phyloP scores from a whole-genome alignment of 92 coral and sea anemone species.

The Pocillopora meandrina region DNA sequence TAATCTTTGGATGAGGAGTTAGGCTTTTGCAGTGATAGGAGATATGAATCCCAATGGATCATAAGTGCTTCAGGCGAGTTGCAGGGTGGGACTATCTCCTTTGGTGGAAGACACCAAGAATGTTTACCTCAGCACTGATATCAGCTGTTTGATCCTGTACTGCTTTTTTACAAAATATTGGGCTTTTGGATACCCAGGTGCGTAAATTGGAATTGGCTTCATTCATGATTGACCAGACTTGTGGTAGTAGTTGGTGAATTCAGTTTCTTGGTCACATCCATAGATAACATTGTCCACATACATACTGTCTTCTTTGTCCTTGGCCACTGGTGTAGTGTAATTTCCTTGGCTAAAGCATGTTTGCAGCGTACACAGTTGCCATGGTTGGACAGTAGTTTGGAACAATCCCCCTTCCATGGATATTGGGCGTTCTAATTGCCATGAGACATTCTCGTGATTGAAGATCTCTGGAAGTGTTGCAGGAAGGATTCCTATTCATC shows the following conservation, averaged over 20 bases:
- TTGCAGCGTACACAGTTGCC: conserved; percentile 39
- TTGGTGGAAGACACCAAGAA: conserved; percentile 49
- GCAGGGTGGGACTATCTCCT: not conserved
- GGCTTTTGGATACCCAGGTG: conserved; percentile 60
- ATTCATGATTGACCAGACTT: conserved; percentile 50
- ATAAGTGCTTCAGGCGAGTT: too few species aligned
- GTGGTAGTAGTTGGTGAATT: conserved; percentile 4
- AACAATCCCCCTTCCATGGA: conserved; percentile 38
- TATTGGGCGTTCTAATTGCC: conserved; percentile 53
- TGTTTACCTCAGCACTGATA: conserved; percentile 37
- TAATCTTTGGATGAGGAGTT: conserved; percentile 61
- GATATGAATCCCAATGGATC: conserved; percentile 56
- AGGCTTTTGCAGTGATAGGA: conserved; percentile 45
- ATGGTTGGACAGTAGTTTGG: conserved; percentile 41
- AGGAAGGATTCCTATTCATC: conserved; percentile 20
- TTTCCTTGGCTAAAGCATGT: conserved; percentile 25
- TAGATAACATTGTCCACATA: conserved; percentile 59
- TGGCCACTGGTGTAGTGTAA: conserved; percentile 21
- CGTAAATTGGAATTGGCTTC: conserved; percentile 56
- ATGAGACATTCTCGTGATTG: conserved; percentile 44
- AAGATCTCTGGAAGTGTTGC: conserved; percentile 31
- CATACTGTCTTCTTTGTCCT: conserved; percentile 55
- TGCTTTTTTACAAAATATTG: conserved; percentile 16
- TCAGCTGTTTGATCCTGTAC: not conserved
- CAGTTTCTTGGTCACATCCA: conserved; percentile 21